Percentiles rank a stretch among this genome's conserved stretches.
phyloP scores from a whole-genome alignment of 1,140 invertebrate species.

The Dendrolimus punctatus region DNA sequence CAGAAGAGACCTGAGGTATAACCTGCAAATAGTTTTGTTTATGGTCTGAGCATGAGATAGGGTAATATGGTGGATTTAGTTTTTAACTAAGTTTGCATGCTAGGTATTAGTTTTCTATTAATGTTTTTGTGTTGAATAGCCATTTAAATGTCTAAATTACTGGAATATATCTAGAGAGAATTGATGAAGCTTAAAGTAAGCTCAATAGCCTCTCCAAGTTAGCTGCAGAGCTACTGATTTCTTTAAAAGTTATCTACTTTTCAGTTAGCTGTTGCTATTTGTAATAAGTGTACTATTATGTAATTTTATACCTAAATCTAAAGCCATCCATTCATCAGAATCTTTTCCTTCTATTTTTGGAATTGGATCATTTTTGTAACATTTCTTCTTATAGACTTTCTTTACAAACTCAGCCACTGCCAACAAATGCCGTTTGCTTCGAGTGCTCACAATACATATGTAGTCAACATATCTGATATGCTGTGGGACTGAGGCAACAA shows the following conservation, averaged over 20 bases:
- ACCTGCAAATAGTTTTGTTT: too few relatives aligned
- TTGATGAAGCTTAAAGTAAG: too few relatives aligned
- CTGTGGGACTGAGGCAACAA: conserved; percentile 83
- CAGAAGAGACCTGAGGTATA: too few relatives aligned
- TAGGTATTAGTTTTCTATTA: too few relatives aligned
- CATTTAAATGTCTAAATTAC: too few relatives aligned
- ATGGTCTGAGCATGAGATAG: too few relatives aligned
- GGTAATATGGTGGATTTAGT: too few relatives aligned
- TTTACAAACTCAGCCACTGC: conserved; percentile 85
- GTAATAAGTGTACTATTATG: background rate
- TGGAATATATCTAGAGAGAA: too few relatives aligned
- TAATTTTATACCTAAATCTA: conserved; percentile 84
- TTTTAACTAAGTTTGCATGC: too few relatives aligned
- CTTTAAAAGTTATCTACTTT: background rate
- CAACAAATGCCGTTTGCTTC: conserved; percentile 81
- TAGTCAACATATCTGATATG: conserved; percentile 87
- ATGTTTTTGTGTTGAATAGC: too few relatives aligned
- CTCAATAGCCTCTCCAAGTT: too few relatives aligned
- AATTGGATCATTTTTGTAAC: conserved; percentile 75
- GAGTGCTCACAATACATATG: conserved; percentile 84
- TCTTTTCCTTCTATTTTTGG: conserved; percentile 85
- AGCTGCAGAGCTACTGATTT: background rate
- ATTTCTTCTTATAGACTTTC: conserved; percentile 86
- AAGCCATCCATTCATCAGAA: conserved; percentile 87
- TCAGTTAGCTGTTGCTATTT: background rate